A percentile compares a stretch with the other conserved stretches of the same genome.
phyloP scores from a whole-genome alignment of 2,888 invertebrate genomes.

The Polyommatus icarus region DNA sequence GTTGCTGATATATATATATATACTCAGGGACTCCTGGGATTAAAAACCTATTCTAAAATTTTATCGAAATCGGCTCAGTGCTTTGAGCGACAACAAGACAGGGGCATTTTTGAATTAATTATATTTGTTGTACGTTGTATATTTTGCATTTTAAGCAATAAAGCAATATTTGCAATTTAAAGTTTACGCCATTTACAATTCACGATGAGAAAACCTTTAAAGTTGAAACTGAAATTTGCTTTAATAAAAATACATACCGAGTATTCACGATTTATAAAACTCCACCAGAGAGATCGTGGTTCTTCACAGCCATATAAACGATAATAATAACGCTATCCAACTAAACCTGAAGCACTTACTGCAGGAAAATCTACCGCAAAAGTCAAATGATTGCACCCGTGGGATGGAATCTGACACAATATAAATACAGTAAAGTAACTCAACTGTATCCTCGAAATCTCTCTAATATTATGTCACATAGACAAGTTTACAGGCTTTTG shows the following conservation, averaged over 20 bases:
- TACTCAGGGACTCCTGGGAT: too few species aligned
- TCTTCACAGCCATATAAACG: background rate
- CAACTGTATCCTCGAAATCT: background rate
- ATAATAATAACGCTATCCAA: constrained; percentile 14
- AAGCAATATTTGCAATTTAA: background rate
- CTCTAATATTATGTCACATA: too few species aligned
- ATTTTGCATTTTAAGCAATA: too few species aligned
- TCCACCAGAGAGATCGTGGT: background rate
- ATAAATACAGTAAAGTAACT: background rate
- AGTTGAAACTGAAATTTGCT: background rate
- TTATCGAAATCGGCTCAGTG: too few species aligned
- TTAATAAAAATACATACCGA: background rate
- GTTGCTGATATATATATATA: too few species aligned
- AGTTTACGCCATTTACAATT: background rate
- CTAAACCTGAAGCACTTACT: constrained; percentile 23
- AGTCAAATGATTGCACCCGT: constrained; percentile 28
- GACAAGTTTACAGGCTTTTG: too few species aligned
- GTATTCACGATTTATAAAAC: background rate
- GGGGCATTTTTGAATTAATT: too few species aligned
- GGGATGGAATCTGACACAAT: background rate
- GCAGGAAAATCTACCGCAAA: constrained; percentile 22
- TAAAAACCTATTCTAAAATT: too few species aligned
- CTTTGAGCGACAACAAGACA: too few species aligned
- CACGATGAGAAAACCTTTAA: background rate
- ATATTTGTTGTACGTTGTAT: too few species aligned